Evolutionary conservation across 2,113 vertebrate species (phyloP).

Genomic region (Telmatochromis brichardi): DNA sequence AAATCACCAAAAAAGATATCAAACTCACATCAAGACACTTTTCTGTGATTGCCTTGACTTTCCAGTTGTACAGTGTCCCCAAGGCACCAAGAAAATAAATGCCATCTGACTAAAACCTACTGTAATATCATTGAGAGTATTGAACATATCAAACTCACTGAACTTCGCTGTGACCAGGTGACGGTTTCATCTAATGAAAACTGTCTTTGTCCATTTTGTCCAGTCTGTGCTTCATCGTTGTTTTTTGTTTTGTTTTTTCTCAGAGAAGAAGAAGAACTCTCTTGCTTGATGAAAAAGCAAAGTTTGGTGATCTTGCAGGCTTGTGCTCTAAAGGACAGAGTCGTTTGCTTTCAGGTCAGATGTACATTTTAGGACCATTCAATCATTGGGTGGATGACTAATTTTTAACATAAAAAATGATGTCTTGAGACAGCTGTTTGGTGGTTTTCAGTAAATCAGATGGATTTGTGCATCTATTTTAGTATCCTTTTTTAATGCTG

Average conservation of each 20-base stretch:
- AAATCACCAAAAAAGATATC: not conserved
- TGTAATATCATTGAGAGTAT: not conserved
- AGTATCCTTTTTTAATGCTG: not conserved
- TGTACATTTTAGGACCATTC: not conserved
- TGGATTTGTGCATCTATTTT: not conserved
- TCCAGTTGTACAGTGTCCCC: not conserved
- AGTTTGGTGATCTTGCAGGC: not conserved
- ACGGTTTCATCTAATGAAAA: not conserved
- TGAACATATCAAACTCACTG: not conserved
- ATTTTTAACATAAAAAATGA: not conserved
- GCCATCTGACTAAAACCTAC: not conserved
- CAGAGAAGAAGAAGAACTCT: not conserved
- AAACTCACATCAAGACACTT: not conserved
- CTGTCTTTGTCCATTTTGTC: not conserved
- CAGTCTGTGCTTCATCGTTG: not conserved
- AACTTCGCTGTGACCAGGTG: not conserved
- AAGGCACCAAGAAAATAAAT: not conserved
- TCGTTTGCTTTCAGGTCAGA: not conserved
- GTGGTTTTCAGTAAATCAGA: not conserved
- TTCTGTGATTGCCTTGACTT: slow-evolving; percentile 3
- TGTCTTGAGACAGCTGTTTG: not conserved
- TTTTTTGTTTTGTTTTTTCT: not conserved
- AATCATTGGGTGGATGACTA: not conserved
- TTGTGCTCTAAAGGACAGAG: not conserved
- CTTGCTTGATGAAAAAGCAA: not conserved